Percentiles rank a stretch among this genome's conserved stretches.
phyloP scores from a whole-genome alignment of 2,797 vertebrate species.

The Gobio occitaniae region DNA sequence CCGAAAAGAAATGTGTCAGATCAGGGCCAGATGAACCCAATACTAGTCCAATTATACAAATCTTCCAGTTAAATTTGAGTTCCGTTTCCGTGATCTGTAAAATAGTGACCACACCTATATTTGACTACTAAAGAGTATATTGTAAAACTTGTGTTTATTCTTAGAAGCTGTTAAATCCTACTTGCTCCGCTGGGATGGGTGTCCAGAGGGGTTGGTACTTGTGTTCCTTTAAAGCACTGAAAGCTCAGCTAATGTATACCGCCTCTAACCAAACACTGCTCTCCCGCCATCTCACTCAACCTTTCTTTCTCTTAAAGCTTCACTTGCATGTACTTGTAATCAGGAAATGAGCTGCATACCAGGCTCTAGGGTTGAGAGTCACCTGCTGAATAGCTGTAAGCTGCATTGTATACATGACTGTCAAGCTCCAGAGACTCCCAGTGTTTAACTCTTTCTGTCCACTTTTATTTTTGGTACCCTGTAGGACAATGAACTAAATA shows the following conservation, averaged over 20 bases:
- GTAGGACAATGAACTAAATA: not conserved
- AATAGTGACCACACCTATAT: constrained; percentile 18
- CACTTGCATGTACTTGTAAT: constrained; percentile 59
- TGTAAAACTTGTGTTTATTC: constrained; percentile 36
- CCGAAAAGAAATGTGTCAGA: not conserved
- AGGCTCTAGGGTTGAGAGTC: constrained; percentile 51
- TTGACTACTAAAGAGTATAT: constrained; percentile 2
- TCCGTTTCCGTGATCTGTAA: constrained; percentile 4
- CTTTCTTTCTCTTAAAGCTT: constrained; percentile 45
- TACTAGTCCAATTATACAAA: not conserved
- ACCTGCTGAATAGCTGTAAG: constrained; percentile 56
- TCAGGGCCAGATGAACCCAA: not conserved
- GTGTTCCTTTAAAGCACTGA: constrained; percentile 27
- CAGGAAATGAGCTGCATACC: constrained; percentile 61
- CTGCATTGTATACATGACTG: constrained; percentile 55
- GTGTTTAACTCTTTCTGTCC: constrained; percentile 52
- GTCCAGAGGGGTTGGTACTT: constrained; percentile 30
- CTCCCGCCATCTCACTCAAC: constrained; percentile 36
- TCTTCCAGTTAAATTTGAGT: not conserved
- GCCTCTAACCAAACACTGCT: constrained; percentile 34
- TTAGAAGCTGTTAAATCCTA: constrained; percentile 36
- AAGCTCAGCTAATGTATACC: constrained; percentile 31
- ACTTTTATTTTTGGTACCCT: not conserved
- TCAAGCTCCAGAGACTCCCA: constrained; percentile 50
- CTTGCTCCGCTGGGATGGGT: constrained; percentile 25